Conservation (phyloP, 2,113 vertebrate species). For the Eulacestoma nigropectus region DNA sequence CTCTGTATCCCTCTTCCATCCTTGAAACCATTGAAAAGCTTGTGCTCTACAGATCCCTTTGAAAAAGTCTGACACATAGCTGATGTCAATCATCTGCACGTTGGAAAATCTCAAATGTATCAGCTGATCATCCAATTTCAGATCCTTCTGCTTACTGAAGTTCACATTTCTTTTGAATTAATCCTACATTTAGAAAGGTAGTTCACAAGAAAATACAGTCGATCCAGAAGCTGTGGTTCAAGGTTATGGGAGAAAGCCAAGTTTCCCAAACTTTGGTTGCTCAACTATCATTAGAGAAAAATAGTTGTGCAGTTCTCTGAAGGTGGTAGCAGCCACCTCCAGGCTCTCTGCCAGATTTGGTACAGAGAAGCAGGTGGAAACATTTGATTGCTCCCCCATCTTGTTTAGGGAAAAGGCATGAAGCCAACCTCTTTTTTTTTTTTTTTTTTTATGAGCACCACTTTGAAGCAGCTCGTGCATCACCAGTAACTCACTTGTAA, state of each 20-base stretch:
- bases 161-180: neutral
- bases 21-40: neutral
- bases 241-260: neutral
- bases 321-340: neutral
- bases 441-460: neutral
- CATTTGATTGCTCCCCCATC: neutral
- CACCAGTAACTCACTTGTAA: neutral
- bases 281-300: neutral
- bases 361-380: slow-evolving; percentile 20
- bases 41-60: neutral
- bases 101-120: neutral
- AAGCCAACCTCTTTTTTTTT: neutral
- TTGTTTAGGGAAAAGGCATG: neutral
- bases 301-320: neutral
- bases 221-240: neutral
- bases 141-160: neutral
- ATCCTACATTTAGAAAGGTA: neutral
- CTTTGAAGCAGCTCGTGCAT: neutral
- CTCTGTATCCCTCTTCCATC: neutral
- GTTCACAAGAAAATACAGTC: neutral
- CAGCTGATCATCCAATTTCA: neutral
- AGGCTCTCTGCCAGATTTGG: neutral
- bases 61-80: neutral
- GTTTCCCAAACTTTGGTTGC: neutral
- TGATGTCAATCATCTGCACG: neutral